These are phyloP conservation scores for Rhorus exstirpatorius DNA, from an alignment of 2,888 invertebrate genomes.

Conservation along the genomic window DNA sequence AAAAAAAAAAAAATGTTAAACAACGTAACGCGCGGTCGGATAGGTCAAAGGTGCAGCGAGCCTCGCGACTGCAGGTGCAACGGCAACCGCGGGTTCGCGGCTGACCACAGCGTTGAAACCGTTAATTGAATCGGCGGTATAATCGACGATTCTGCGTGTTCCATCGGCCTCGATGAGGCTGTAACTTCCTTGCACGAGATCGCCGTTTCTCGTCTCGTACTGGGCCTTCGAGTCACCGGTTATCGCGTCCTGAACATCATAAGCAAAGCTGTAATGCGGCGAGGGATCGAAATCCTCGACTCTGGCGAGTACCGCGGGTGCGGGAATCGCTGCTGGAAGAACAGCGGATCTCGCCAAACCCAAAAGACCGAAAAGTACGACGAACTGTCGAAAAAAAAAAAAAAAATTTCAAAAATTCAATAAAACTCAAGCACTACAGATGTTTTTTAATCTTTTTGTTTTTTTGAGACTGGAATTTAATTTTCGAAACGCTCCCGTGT, in stretches of 20 bases:
- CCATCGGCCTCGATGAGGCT: slow-evolving; percentile 80
- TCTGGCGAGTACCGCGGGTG: slow-evolving; percentile 70
- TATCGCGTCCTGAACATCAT: slow-evolving; percentile 78
- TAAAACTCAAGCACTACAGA: too few relatives aligned
- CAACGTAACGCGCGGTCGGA: slow-evolving; percentile 70
- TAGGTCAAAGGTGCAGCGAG: slow-evolving; percentile 61
- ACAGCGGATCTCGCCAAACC: slow-evolving; percentile 65
- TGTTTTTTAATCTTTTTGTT: background rate
- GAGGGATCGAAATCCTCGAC: slow-evolving; percentile 81
- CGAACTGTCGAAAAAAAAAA: slow-evolving; percentile 49
- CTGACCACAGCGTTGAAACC: slow-evolving; percentile 83
- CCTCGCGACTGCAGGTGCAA: slow-evolving; percentile 75
- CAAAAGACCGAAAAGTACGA: slow-evolving; percentile 58
- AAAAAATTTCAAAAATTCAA: too few relatives aligned
- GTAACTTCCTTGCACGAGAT: slow-evolving; percentile 80
- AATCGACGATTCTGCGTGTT: slow-evolving; percentile 78
- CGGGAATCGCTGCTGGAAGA: slow-evolving; percentile 64
- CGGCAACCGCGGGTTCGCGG: slow-evolving; percentile 77
- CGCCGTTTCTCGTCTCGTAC: slow-evolving; percentile 76
- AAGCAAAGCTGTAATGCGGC: slow-evolving; percentile 83
- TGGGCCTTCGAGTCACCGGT: slow-evolving; percentile 75
- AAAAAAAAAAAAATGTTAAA: slow-evolving; percentile 24
- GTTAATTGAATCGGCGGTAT: slow-evolving; percentile 75
- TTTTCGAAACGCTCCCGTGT: background rate
- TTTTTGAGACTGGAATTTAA: slow-evolving; percentile 5